These are phyloP conservation scores for Andrena dorsata DNA, from an alignment of 2,888 invertebrate genomes.

Conservation along the genomic window DNA sequence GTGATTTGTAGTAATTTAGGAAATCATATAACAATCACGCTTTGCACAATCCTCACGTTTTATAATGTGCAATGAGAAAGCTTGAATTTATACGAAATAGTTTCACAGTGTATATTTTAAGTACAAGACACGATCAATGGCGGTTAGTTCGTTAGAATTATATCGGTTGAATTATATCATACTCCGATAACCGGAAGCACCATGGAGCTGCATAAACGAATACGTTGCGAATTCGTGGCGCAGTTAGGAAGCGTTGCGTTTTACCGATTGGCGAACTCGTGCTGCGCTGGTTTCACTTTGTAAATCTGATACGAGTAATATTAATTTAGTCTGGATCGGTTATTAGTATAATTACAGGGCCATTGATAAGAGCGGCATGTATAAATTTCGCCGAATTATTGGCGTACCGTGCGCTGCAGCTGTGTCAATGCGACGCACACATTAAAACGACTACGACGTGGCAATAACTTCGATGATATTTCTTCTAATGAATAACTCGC, in stretches of 20 bases:
- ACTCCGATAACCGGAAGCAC: background rate
- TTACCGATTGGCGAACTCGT: slow-evolving; percentile 4
- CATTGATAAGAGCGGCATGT: slow-evolving; percentile 46
- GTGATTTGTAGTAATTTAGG: no score
- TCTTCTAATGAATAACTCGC: slow-evolving; percentile 44
- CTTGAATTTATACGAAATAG: no score
- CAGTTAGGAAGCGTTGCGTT: slow-evolving; percentile 3
- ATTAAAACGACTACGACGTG: slow-evolving; percentile 12
- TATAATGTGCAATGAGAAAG: no score
- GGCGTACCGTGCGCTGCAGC: slow-evolving; percentile 20
- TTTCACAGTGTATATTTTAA: no score
- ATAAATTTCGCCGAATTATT: slow-evolving; percentile 56
- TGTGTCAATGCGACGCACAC: slow-evolving; percentile 6
- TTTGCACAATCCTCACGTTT: no score
- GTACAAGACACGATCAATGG: no score
- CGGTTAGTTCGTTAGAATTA: no score
- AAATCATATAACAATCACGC: no score
- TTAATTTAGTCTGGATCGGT: slow-evolving; percentile 48
- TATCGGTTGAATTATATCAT: background rate
- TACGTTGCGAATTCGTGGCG: background rate
- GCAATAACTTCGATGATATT: slow-evolving; percentile 43
- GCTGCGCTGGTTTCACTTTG: slow-evolving; percentile 25
- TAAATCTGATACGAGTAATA: slow-evolving; percentile 46
- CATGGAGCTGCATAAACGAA: background rate
- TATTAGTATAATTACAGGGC: slow-evolving; percentile 58